Evolutionary conservation across 2,888 invertebrate species (phyloP).

Genomic region (Noctuana brunneofusca): DNA sequence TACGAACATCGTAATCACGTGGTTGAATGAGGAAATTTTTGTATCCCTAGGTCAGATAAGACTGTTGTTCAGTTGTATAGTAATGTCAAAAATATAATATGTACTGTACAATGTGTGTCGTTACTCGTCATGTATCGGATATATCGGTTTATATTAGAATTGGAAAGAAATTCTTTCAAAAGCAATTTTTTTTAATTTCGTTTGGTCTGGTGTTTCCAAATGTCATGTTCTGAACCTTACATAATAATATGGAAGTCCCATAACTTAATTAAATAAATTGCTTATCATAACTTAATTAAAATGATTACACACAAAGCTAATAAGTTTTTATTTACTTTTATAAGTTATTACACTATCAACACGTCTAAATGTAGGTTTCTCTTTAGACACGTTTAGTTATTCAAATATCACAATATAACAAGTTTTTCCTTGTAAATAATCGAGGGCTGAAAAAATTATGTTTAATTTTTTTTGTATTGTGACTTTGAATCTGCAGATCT

Average conservation of each 20-base stretch:
- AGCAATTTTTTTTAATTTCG: background rate
- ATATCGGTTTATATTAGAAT: too few relatives aligned
- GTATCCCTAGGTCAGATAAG: conserved; percentile 15
- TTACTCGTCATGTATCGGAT: background rate
- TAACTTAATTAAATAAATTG: too few relatives aligned
- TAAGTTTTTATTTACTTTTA: too few relatives aligned
- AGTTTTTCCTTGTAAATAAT: background rate
- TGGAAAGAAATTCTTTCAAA: too few relatives aligned
- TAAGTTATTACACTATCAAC: background rate
- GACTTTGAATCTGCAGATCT: background rate
- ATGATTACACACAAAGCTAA: too few relatives aligned
- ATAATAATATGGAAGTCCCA: too few relatives aligned
- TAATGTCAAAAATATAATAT: background rate
- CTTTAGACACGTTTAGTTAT: background rate
- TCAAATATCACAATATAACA: background rate
- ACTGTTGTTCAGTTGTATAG: background rate
- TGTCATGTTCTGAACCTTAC: too few relatives aligned
- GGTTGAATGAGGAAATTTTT: conserved; percentile 24
- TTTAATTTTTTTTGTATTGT: too few relatives aligned
- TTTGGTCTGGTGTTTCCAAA: too few relatives aligned
- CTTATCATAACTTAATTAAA: too few relatives aligned
- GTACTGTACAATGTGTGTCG: background rate
- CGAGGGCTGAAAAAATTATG: too few relatives aligned
- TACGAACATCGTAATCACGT: conserved; percentile 5
- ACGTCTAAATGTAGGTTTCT: background rate